These are phyloP conservation scores for Antedon mediterranea DNA, from an alignment of 53 echinoderm and acorn worm genomes.

Conservation along the genomic window DNA sequence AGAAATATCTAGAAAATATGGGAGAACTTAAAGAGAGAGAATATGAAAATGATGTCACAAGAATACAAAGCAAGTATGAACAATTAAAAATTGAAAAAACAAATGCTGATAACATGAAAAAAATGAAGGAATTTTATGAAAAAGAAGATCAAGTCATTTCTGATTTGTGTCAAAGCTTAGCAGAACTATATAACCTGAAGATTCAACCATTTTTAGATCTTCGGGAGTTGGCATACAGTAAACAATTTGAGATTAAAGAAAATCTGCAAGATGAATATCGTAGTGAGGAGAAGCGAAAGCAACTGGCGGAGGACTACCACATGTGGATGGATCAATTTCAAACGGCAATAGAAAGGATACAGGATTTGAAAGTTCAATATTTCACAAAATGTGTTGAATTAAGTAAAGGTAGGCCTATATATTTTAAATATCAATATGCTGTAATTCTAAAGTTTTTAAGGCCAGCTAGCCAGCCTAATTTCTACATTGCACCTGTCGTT, in stretches of 20 bases:
- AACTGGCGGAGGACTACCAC: constrained; percentile 63
- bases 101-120: constrained; percentile 44
- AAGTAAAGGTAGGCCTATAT: constrained; percentile 49
- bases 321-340: constrained; percentile 77
- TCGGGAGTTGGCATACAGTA: constrained; percentile 66
- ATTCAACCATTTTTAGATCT: constrained; percentile 84
- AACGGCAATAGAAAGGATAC: constrained; percentile 60
- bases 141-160: constrained; percentile 33
- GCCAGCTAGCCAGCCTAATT: too few species aligned
- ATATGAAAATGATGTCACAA: constrained; percentile 38
- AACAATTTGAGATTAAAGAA: constrained; percentile 57
- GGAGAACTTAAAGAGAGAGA: constrained; percentile 62
- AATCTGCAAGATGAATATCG: constrained; percentile 57
- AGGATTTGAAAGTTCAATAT: constrained; percentile 55
- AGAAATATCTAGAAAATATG: constrained; percentile 64
- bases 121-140: constrained; percentile 36
- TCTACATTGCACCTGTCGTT: too few species aligned
- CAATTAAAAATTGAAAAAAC: constrained; percentile 15
- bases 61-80: constrained; percentile 13
- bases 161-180: constrained; percentile 34
- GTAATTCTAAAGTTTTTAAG: too few species aligned
- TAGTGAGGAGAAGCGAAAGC: constrained; percentile 32
- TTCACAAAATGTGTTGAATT: constrained; percentile 56
- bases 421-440: too few species aligned
- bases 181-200: constrained; percentile 72